Conservation (phyloP, 2,113 vertebrate species). For the Centropus bengalensis region DNA sequence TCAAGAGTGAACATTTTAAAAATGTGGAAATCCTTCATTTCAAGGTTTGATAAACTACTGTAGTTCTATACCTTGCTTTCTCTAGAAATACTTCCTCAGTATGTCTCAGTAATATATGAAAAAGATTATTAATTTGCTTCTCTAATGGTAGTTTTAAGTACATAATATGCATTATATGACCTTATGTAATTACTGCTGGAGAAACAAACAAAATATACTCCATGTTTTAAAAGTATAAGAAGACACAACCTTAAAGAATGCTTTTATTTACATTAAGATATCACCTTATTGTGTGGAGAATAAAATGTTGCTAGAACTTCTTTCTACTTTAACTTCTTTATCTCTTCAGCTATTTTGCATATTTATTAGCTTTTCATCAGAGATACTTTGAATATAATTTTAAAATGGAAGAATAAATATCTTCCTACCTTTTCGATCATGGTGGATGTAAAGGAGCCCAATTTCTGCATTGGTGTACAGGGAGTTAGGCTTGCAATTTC, state of each 20-base stretch:
- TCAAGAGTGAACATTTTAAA: not conserved
- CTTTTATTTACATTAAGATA: conserved; percentile 26
- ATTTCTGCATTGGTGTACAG: conserved; percentile 8
- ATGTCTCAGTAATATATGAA: not conserved
- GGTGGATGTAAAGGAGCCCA: not conserved
- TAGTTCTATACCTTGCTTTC: not conserved
- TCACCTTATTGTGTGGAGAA: not conserved
- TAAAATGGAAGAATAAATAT: conserved; percentile 36
- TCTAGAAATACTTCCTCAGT: not conserved
- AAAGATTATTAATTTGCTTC: not conserved
- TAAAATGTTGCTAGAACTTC: not conserved
- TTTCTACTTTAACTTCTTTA: conserved; percentile 23
- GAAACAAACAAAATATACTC: not conserved
- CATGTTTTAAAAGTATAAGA: not conserved
- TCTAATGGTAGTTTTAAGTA: not conserved
- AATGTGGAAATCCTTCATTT: not conserved
- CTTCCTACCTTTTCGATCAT: conserved; percentile 21
- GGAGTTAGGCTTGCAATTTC: conserved; percentile 25
- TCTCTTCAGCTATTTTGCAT: conserved; percentile 25
- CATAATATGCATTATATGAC: not conserved
- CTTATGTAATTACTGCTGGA: not conserved
- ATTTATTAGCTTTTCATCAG: conserved; percentile 48
- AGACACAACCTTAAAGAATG: not conserved
- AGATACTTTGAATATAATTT: conserved; percentile 31
- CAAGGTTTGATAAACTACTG: not conserved